Evolutionary conservation across 2,113 vertebrate genomes (phyloP).

Genomic region (Meleagris gallopavo): DNA sequence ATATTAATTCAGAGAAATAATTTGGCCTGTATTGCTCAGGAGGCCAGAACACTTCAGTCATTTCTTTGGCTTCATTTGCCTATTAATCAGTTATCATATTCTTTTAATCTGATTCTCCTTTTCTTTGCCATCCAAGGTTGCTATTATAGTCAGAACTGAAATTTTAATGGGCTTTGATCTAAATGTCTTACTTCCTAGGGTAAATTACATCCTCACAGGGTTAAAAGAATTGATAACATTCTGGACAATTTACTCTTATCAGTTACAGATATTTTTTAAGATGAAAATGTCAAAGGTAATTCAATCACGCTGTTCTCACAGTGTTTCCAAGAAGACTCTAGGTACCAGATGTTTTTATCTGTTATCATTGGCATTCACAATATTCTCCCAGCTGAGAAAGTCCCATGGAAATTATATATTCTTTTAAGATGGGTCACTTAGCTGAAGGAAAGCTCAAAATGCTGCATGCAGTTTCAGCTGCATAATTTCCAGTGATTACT

Average conservation of each 20-base stretch:
- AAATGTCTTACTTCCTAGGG: background rate
- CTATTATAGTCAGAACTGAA: background rate
- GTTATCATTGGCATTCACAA: background rate
- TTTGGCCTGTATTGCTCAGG: background rate
- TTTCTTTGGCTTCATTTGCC: background rate
- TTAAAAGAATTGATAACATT: background rate
- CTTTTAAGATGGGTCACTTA: slow-evolving; percentile 38
- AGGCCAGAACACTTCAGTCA: background rate
- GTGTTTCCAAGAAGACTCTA: background rate
- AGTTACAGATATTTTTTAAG: background rate
- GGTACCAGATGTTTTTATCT: background rate
- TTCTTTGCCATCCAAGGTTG: background rate
- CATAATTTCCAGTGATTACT: slow-evolving; percentile 36
- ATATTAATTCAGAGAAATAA: background rate
- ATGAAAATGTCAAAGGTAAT: background rate
- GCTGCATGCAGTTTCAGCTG: background rate
- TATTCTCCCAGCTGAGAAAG: background rate
- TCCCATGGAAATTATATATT: background rate
- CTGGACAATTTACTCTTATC: background rate
- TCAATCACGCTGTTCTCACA: background rate
- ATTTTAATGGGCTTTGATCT: background rate
- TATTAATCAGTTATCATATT: background rate
- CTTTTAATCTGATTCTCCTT: background rate
- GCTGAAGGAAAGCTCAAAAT: slow-evolving; percentile 1
- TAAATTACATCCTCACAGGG: background rate